phyloP scores from a whole-genome alignment of 2,797 vertebrate species.

The Ambastaia sidthimunki region DNA sequence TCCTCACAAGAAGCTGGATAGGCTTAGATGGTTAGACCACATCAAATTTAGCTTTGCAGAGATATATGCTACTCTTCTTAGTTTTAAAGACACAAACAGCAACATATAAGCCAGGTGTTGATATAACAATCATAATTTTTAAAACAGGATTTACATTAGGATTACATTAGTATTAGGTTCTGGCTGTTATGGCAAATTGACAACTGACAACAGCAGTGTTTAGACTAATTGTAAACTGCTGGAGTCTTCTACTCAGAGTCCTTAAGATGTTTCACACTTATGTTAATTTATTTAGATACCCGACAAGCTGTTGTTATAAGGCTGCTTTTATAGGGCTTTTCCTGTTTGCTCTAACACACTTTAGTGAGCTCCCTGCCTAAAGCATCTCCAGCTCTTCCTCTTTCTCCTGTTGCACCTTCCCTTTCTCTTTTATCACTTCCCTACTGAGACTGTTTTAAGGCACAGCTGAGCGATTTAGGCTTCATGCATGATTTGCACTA shows the following conservation, averaged over 20 bases:
- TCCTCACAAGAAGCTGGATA: not conserved
- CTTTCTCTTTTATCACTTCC: slow-evolving; percentile 4
- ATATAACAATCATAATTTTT: no score
- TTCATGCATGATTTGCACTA: slow-evolving; percentile 29
- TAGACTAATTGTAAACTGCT: no score
- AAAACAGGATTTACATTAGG: no score
- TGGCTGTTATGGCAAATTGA: no score
- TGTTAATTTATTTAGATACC: not conserved
- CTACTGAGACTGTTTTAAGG: not conserved
- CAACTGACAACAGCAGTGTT: no score
- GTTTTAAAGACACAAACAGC: not conserved
- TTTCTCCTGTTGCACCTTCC: slow-evolving; percentile 12
- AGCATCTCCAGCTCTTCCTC: slow-evolving; percentile 13
- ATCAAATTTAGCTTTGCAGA: not conserved
- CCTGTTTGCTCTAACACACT: slow-evolving; percentile 5
- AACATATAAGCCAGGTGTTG: not conserved
- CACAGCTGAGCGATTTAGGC: not conserved
- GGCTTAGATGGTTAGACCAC: not conserved
- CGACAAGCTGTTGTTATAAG: not conserved
- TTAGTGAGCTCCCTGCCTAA: not conserved
- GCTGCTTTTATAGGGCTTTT: not conserved
- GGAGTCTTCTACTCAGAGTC: no score
- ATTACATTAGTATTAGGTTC: no score
- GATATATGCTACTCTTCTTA: not conserved
- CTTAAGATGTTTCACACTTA: not conserved